Percentiles rank a stretch among this genome's conserved stretches.
These are phyloP conservation scores for Pseudochirops cupreus DNA, from an alignment of 2,797 vertebrate species.

Conservation along the genomic window DNA sequence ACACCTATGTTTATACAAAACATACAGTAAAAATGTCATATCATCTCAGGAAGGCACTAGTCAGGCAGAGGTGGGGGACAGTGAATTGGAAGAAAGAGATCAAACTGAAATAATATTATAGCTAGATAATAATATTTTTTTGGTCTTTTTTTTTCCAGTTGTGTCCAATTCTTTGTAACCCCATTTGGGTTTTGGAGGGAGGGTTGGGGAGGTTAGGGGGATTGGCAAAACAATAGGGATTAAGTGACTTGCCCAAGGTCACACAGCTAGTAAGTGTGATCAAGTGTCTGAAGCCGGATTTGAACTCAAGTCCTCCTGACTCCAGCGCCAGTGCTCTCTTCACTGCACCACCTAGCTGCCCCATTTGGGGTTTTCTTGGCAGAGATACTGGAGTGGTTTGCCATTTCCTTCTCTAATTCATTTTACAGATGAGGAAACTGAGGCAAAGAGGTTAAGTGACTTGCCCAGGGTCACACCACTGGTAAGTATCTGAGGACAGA, in stretches of 20 bases:
- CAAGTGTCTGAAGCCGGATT: too few relatives aligned
- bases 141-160: not conserved
- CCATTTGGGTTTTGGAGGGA: not conserved
- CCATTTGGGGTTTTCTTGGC: not conserved
- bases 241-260: too few relatives aligned
- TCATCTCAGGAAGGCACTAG: not conserved
- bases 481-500: not conserved
- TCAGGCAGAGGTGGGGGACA: not conserved
- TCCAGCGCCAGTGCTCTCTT: too few relatives aligned
- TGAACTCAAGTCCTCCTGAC: too few relatives aligned
- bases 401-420: not conserved
- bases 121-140: not conserved
- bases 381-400: not conserved
- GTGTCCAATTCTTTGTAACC: not conserved
- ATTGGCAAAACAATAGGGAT: too few relatives aligned
- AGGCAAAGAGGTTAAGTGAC: not conserved
- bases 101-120: not conserved
- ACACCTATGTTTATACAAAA: not conserved
- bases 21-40: not conserved
- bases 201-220: too few relatives aligned
- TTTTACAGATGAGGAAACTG: not conserved
- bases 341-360: too few relatives aligned
- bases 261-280: too few relatives aligned
- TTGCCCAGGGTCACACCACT: not conserved
- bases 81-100: not conserved